A percentile compares a stretch with the other conserved stretches of the same genome.
phyloP scores from a whole-genome alignment of 2,797 vertebrate species.

The Mergus octosetaceus region DNA sequence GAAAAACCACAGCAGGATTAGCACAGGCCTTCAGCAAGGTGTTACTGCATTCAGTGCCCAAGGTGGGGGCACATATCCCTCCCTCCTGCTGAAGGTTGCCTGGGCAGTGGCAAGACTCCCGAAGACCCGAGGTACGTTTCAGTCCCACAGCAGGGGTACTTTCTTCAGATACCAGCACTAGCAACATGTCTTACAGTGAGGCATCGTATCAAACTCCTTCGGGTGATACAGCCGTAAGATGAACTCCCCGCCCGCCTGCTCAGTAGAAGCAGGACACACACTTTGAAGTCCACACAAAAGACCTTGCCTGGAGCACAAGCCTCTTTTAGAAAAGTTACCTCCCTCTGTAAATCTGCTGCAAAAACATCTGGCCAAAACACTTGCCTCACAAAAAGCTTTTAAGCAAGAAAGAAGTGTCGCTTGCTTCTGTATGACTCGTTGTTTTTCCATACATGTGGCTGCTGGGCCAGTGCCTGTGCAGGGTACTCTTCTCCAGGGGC shows the following conservation, averaged over 20 bases:
- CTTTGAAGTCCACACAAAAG: neutral
- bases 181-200: rapidly evolving
- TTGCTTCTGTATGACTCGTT: neutral
- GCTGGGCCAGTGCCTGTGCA: neutral
- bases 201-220: neutral
- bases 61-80: neutral
- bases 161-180: neutral
- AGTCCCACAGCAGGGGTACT: rapidly evolving
- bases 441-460: neutral
- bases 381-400: neutral
- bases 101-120: neutral
- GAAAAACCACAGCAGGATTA: neutral
- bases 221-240: neutral
- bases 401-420: neutral
- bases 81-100: neutral
- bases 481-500: neutral
- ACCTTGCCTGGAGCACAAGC: neutral
- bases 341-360: neutral
- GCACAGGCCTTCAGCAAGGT: neutral
- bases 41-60: neutral
- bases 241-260: neutral
- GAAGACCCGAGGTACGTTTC: neutral
- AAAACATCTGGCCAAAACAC: neutral
- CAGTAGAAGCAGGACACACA: neutral
- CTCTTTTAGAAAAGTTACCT: neutral